Evolutionary conservation across 2,888 invertebrate species (phyloP).

Genomic region (Saturnia japonica): DNA sequence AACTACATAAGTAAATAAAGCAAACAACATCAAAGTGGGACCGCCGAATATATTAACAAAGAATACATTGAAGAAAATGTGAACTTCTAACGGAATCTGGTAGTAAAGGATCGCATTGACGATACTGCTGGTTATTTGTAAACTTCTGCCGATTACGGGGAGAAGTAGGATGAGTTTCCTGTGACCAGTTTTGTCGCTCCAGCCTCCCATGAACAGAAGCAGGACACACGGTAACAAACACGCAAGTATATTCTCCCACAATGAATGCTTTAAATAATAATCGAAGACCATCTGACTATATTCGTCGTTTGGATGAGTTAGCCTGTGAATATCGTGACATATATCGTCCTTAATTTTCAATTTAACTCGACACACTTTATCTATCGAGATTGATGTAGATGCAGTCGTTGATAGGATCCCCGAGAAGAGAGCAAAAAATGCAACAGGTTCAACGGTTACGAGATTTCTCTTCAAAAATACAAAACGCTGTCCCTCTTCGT

Average conservation of each 20-base stretch:
- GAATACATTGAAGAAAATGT: constrained; percentile 3
- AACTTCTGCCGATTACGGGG: constrained; percentile 1
- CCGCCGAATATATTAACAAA: constrained; percentile 2
- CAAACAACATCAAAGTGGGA: constrained; percentile 33
- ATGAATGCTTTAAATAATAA: constrained; percentile 85
- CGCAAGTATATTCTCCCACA: constrained; percentile 88
- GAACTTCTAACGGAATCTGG: constrained; percentile 2
- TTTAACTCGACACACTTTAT: constrained; percentile 78
- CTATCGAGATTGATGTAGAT: constrained; percentile 37
- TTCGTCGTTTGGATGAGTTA: constrained; percentile 81
- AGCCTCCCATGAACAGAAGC: constrained; percentile 9
- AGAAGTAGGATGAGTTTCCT: not conserved
- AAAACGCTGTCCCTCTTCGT: not conserved
- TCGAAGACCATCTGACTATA: constrained; percentile 83
- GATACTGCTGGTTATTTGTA: not conserved
- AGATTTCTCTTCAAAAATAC: not conserved
- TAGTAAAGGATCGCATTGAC: not conserved
- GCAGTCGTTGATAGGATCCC: constrained; percentile 74
- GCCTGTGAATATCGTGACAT: constrained; percentile 65
- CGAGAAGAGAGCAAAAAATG: constrained; percentile 17
- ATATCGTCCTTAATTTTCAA: constrained; percentile 83
- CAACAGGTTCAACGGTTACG: constrained; percentile 76
- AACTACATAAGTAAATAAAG: constrained; percentile 66
- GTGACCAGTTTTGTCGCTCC: constrained; percentile 15
- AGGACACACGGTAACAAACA: constrained; percentile 81